Base-by-base conservation (phyloP, 2,888 invertebrate species). In the Drosophila quinaria region DNA sequence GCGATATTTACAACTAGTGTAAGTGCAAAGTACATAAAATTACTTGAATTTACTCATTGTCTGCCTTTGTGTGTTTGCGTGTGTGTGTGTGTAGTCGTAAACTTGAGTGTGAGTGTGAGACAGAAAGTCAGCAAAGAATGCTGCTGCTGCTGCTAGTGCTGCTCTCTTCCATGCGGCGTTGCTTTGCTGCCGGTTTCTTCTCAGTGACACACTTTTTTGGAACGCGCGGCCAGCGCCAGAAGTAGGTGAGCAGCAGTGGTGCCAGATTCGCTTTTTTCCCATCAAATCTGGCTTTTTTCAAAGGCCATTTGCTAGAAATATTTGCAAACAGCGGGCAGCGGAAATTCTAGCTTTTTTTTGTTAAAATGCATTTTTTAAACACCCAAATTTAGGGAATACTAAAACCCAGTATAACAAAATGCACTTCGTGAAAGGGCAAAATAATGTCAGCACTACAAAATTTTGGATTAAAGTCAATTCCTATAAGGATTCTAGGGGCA, bases 161-260 rank as follows among this genome's bases (percentile, higher is more conserved):
- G 68, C 75, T 66, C 81, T 78, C 81, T 78, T 84, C 72, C 51
- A 58, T 50, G 60, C 46, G 52, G 37, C 68, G 60, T 46, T 64
- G 69, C 70, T 69, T 46, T 64, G 69, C 70, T 69, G 77, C 66
- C 64, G 65, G 77, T 66, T 75, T 78, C 74, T 78, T 72, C 79
- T 64, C 73, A 73, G 69, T 88, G 84, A 84, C 84, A 84, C 87
- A 84, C 84, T 78, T 84, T 70, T 62, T 70, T 59, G 59, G 62
- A 62, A 64, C 56, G 47, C 62, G 54, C 63, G 56, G 72, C 66
- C 61, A 50, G 61, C 60, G 70, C 70, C 80, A 80, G 65, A 85
- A 87, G 82, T 83, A 81, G 82, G 87, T 83, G 85, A 87, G 71
- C 74, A 59, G 39, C n/a, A n/a, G n/a, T n/a, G n/a, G n/a, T n/a